Evolutionary conservation across 2,113 vertebrate species (phyloP), one percentile per base, ranked within the genome.

Genomic region (Cyprinodon variegatus): DNA sequence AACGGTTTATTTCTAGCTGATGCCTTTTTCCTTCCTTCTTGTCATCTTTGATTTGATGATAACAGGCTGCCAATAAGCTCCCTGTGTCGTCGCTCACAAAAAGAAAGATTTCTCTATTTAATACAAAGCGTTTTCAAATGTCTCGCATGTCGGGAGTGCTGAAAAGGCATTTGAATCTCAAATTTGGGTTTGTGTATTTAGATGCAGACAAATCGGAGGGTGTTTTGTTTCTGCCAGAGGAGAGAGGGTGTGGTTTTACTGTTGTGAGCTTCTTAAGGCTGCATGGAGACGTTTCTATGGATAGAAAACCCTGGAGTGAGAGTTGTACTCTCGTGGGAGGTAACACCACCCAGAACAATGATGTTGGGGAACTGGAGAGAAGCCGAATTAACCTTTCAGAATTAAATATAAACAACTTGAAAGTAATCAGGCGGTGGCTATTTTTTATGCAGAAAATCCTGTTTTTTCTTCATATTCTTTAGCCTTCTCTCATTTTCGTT

Each of bases 1-100:
- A 68, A 70, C 69, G 71, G 83, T 81, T 90, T 90, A 91, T 91
- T 92, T 90, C 82, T 84, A 84, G 88, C 81, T 78, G 79, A 76
- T 75, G 87, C 88, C 65, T 71, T 71, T 83, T 71, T 83, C 81
- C 83, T 86, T 88, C 84, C 85, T 85, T 83, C 79, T 84, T 87
- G 90, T 91, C 90, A 83, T 57, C 41, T 90, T 85, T 89, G 92
- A 91, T 91, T 79, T 70, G 88, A 89, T 80, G 89, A 93, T 93
- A 93, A 88, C 77, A 38, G 87, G 80, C 81, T 88, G 91, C 83
- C 89, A 40, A 77, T 0, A 72, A 85, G 88, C 62, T 4, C 74
- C 83, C 76, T 63, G 76, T 72, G 77, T 61, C 81, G 71, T 86
- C 85, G 11, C 66, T 38, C 68, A 76, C 79, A 45, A 88, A 90